Conservation (phyloP, 2,888 invertebrate species). For the Cheilosia scutellata region DNA sequence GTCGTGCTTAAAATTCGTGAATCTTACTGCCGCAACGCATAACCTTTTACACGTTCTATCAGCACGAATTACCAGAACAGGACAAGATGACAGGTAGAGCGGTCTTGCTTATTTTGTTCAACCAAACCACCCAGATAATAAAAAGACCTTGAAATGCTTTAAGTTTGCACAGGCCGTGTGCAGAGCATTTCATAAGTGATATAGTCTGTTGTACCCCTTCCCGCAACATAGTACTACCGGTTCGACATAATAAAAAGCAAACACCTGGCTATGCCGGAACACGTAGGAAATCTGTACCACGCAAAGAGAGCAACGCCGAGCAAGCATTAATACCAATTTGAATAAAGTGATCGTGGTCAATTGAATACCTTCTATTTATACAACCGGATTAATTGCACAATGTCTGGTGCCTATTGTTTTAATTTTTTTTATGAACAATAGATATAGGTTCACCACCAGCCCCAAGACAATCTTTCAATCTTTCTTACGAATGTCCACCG, state of each 20-base stretch:
- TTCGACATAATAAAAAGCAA: slow-evolving; percentile 46
- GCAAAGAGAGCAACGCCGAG: slow-evolving; percentile 34
- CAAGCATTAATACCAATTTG: slow-evolving; percentile 61
- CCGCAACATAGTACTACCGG: slow-evolving; percentile 59
- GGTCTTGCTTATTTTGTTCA: slow-evolving; percentile 39
- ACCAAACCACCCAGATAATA: slow-evolving; percentile 57
- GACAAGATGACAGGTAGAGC: slow-evolving; percentile 56
- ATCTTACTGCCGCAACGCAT: slow-evolving; percentile 15
- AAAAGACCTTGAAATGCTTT: slow-evolving; percentile 58
- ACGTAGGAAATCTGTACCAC: slow-evolving; percentile 42
- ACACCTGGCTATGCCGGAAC: slow-evolving; percentile 72
- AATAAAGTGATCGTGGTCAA: slow-evolving; percentile 70
- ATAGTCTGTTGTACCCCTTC: slow-evolving; percentile 43
- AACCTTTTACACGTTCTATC: slow-evolving; percentile 51
- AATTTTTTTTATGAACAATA: slow-evolving; percentile 28
- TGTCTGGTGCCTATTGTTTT: slow-evolving; percentile 64
- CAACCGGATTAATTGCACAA: slow-evolving; percentile 74
- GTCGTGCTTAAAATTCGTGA: slow-evolving; percentile 61
- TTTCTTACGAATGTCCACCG: slow-evolving; percentile 56
- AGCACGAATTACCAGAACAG: slow-evolving; percentile 52
- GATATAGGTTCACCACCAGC: background rate
- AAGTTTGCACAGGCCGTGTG: slow-evolving; percentile 32
- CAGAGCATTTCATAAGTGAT: slow-evolving; percentile 43
- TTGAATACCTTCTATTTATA: slow-evolving; percentile 58
- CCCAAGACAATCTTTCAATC: slow-evolving; percentile 51